Evolutionary conservation across 2,888 invertebrate species (phyloP), one percentile per base, ranked within the genome.

Genomic region (Trichogramma dendrolimi): DNA sequence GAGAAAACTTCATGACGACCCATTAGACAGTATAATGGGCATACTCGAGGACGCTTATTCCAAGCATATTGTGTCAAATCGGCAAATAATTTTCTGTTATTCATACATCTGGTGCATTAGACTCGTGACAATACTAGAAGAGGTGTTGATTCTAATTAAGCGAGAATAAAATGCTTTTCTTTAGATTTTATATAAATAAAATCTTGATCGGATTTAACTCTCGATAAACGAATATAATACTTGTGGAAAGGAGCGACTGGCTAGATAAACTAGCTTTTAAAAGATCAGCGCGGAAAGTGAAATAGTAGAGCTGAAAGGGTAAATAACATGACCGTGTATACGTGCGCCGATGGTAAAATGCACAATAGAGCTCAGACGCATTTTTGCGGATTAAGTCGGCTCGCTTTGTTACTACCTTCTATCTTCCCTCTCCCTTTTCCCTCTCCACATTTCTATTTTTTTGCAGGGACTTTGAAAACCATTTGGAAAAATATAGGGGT

Each of bases 361-460:
- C 8, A 57, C 55, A 61, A 57, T 48, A 60, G 43, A 48, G 40
- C 10, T 14, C 39, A 7, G 11, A 53, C 59, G 67, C 67, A 69
- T 73, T 73, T 75, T 70, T 71, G 71, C 68, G 72, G 74, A 75
- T 76, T 73, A 73, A 70, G 66, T 54, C 54, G 47, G 50, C 56
- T 39, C 27, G 64, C 67, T 68, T 70, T 70, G 70, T 69, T n/a
- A 27, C 27, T 27, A 27, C 3, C 27, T 27, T 27, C 27, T 27
- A 27, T 27, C 27, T 3, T 27, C 27, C 27, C 27, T 27, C 27
- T 27, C 27, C 27, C 27, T 27, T 27, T 27, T 10, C 46, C 46
- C 44, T 40, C 5, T n/a, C 7, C 42, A 42, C 54, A 62, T 60
- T 50, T 38, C 10, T 52, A n/a, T 41, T 50, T 55, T 58, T 49